phyloP scores from a whole-genome alignment of 2,797 vertebrate species.

The Paratrypauchen microcephalus region DNA sequence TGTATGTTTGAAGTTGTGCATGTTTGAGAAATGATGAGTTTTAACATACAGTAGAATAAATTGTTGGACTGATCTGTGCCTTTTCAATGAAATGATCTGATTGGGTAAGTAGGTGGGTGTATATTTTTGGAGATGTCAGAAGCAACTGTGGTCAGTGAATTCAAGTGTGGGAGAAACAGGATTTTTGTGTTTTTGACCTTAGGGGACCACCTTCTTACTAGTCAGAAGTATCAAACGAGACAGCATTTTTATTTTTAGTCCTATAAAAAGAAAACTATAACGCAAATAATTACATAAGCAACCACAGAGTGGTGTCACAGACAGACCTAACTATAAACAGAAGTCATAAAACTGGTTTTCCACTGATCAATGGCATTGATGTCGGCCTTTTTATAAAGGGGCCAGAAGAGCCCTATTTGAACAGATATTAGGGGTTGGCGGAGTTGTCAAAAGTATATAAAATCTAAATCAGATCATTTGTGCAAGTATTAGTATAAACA shows the following conservation, averaged over 20 bases:
- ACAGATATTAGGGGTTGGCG: not conserved
- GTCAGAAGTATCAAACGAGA: constrained; percentile 7
- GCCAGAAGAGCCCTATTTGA: constrained; percentile 27
- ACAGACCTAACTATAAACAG: constrained; percentile 65
- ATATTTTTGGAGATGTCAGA: constrained; percentile 56
- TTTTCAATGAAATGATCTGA: constrained; percentile 2
- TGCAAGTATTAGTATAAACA: too few species aligned
- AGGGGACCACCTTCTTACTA: constrained; percentile 21
- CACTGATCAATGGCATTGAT: constrained; percentile 64
- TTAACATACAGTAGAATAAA: not conserved
- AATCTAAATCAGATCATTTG: too few species aligned
- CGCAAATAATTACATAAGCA: constrained; percentile 18
- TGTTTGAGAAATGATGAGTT: not conserved
- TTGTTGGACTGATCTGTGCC: not conserved
- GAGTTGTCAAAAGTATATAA: too few species aligned
- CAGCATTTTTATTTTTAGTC: not conserved
- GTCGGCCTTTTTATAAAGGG: constrained; percentile 32
- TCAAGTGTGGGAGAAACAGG: constrained; percentile 31
- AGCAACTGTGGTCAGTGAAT: constrained; percentile 41
- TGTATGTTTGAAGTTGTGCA: not conserved
- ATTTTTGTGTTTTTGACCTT: constrained; percentile 40
- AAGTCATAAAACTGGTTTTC: constrained; percentile 56
- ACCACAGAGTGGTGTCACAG: constrained; percentile 41
- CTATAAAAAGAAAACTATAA: not conserved
- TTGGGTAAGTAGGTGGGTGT: not conserved